phyloP scores from a whole-genome alignment of 64 coral and sea anemone species.

The Actinia equina region DNA sequence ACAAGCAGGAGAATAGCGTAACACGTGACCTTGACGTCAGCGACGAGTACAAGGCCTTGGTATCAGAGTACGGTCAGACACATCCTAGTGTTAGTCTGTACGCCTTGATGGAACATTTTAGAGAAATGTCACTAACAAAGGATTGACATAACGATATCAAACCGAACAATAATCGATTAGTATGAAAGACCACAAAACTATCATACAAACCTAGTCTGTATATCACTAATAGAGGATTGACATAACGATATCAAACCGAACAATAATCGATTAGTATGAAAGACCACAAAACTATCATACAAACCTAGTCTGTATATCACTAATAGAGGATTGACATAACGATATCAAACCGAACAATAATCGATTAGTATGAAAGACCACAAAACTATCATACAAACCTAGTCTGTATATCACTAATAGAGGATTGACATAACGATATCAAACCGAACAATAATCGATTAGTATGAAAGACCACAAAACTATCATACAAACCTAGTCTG shows the following conservation, averaged over 20 bases:
- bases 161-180: background rate
- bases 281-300: too few relatives aligned
- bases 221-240: constrained; percentile 56
- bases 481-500: too few relatives aligned
- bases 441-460: background rate
- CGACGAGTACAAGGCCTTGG: constrained; percentile 3
- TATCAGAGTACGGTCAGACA: constrained; percentile 69
- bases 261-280: background rate
- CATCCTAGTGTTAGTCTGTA: constrained; percentile 74
- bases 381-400: too few relatives aligned
- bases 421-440: constrained; percentile 6
- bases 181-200: background rate
- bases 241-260: too few relatives aligned
- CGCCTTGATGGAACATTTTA: constrained; percentile 66
- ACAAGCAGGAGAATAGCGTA: background rate
- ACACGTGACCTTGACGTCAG: background rate
- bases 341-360: too few relatives aligned
- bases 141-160: background rate
- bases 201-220: constrained; percentile 31
- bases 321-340: constrained; percentile 36
- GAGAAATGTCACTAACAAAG: constrained; percentile 75
- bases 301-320: too few relatives aligned
- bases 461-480: constrained; percentile 21
- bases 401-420: too few relatives aligned
- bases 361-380: background rate